Evolutionary conservation across 2,113 vertebrate species (phyloP).

Genomic region (Hemibagrus wyckioides): DNA sequence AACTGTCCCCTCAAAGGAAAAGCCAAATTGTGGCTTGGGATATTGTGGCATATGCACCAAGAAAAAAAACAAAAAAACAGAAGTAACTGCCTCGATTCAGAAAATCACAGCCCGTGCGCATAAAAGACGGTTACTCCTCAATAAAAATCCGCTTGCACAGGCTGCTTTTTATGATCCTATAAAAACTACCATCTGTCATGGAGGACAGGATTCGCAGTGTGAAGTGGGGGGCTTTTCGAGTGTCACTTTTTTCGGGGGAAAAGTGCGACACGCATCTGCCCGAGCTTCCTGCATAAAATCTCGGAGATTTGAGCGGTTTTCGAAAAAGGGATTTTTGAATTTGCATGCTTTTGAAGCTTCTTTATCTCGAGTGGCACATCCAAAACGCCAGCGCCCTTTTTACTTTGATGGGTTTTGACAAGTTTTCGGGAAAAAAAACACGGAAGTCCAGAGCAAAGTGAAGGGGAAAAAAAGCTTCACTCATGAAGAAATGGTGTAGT

Average conservation of each 20-base stretch:
- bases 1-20: constrained; percentile 12
- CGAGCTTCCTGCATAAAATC: constrained; percentile 19
- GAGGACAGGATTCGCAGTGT: constrained; percentile 46
- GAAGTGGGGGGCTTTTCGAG: constrained; percentile 44
- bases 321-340: constrained; percentile 8
- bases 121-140: constrained; percentile 59
- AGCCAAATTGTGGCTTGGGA: not conserved
- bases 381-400: not conserved
- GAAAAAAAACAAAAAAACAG: not conserved
- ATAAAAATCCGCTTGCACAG: constrained; percentile 49
- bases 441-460: not conserved
- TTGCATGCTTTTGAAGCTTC: not conserved
- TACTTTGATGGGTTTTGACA: not conserved
- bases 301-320: constrained; percentile 17
- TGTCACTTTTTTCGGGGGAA: constrained; percentile 22
- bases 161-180: constrained; percentile 58
- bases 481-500: not conserved
- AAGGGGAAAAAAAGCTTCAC: not conserved
- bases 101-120: constrained; percentile 24
- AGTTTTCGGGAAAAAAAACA: not conserved
- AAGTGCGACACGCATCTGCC: constrained; percentile 15
- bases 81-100: constrained; percentile 14
- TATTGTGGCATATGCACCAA: not conserved
- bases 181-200: constrained; percentile 64
- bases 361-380: not conserved